These are phyloP conservation scores for Chamaea fasciata DNA, from an alignment of 2,113 vertebrate species.

Conservation along the genomic window DNA sequence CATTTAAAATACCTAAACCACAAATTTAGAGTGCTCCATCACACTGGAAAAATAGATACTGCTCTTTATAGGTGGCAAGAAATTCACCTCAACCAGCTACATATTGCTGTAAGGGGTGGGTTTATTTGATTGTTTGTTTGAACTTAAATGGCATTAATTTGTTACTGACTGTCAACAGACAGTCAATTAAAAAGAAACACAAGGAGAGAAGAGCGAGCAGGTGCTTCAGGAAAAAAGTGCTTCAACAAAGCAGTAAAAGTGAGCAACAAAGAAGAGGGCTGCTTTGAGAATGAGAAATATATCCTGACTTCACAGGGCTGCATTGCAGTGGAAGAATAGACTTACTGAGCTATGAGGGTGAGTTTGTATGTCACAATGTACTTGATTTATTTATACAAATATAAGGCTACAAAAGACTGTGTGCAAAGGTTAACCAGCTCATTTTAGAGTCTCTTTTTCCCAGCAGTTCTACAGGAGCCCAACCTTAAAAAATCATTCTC, in stretches of 20 bases:
- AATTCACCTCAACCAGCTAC: neutral
- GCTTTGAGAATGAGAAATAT: neutral
- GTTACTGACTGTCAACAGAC: neutral
- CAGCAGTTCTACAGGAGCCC: neutral
- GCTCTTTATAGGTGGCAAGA: neutral
- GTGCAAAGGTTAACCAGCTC: neutral
- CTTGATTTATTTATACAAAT: neutral
- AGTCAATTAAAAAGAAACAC: neutral
- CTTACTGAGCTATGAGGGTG: neutral
- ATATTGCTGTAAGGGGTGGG: accelerated
- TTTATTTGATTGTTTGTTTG: neutral
- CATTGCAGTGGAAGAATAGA: neutral
- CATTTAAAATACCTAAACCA: neutral
- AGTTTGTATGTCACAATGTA: neutral
- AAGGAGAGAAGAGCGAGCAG: neutral
- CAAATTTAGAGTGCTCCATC: neutral
- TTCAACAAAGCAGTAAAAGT: neutral
- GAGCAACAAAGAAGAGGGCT: too few relatives aligned
- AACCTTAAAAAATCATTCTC: neutral
- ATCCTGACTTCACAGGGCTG: neutral
- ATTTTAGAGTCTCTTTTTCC: neutral
- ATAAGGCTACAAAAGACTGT: neutral
- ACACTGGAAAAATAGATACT: neutral
- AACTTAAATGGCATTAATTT: neutral
- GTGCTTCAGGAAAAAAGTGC: neutral